Percentiles rank a stretch among this genome's conserved stretches.
Conservation (phyloP, 2,888 invertebrate species). For the Drepanosiphum platanoidis region DNA sequence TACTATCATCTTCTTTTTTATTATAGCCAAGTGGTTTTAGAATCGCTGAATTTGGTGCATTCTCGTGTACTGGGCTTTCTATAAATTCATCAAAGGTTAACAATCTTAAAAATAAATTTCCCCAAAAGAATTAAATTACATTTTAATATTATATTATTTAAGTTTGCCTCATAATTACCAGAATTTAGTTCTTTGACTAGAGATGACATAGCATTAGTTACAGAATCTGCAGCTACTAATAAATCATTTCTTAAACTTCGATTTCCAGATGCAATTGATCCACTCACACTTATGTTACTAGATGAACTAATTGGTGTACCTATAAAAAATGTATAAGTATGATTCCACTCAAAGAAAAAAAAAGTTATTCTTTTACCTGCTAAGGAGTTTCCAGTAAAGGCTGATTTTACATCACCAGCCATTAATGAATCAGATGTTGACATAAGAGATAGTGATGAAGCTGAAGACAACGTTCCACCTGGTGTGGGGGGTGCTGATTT, state of each 20-base stretch:
- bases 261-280: slow-evolving; percentile 66
- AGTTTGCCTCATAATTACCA: slow-evolving; percentile 64
- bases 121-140: not conserved
- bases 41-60: slow-evolving; percentile 28
- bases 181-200: slow-evolving; percentile 92
- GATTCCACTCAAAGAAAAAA: not conserved
- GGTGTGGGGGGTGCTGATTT: slow-evolving; percentile 70
- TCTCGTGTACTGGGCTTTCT: slow-evolving; percentile 44
- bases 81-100: not conserved
- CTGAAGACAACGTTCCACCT: slow-evolving; percentile 68
- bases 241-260: slow-evolving; percentile 85
- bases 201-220: slow-evolving; percentile 97
- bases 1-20: slow-evolving; percentile 38
- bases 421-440: slow-evolving; percentile 68
- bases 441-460: slow-evolving; percentile 67
- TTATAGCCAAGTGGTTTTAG: slow-evolving; percentile 32
- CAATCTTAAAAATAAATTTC: not conserved
- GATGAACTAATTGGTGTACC: slow-evolving; percentile 19
- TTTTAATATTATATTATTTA: not conserved
- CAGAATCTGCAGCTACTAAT: slow-evolving; percentile 94
- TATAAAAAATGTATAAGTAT: not conserved
- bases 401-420: slow-evolving; percentile 69
- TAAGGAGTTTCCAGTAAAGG: slow-evolving; percentile 32
- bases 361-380: slow-evolving; percentile 11
- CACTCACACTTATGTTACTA: slow-evolving; percentile 36